phyloP scores from a whole-genome alignment of 2,888 invertebrate species.

The Margaritifera margaritifera region DNA sequence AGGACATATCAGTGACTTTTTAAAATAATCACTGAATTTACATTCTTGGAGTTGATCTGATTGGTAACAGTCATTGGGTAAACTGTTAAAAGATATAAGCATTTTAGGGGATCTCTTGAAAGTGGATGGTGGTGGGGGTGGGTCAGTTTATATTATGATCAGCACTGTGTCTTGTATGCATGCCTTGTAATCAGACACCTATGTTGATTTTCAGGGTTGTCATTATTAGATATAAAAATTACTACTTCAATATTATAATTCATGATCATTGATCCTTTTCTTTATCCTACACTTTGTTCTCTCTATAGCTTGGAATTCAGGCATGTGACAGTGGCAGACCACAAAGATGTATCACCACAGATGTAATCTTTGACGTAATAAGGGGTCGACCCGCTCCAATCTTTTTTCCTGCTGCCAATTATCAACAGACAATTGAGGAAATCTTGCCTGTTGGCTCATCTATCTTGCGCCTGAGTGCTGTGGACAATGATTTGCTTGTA shows the following conservation, averaged over 20 bases:
- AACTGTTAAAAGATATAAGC: no score
- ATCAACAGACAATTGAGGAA: conserved; percentile 43
- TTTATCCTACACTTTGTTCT: background rate
- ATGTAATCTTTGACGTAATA: conserved; percentile 52
- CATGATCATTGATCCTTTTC: background rate
- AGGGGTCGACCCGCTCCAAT: conserved; percentile 49
- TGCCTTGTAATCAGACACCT: background rate
- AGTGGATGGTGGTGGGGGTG: no score
- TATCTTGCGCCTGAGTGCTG: conserved; percentile 47
- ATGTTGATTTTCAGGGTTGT: background rate
- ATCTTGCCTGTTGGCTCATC: conserved; percentile 25
- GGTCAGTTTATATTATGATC: background rate
- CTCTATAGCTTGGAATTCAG: conserved; percentile 46
- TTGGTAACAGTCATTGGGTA: no score
- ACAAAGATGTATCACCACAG: conserved; percentile 41
- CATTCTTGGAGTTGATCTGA: no score
- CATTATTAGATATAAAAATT: background rate
- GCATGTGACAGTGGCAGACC: conserved; percentile 66
- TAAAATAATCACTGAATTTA: no score
- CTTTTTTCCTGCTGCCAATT: conserved; percentile 17
- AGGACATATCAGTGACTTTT: no score
- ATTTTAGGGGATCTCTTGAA: no score
- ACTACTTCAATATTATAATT: background rate
- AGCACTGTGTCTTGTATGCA: background rate
- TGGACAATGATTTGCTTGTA: conserved; percentile 39